Conservation (phyloP, 2,888 invertebrate species). For the Lacanobia oleracea region DNA sequence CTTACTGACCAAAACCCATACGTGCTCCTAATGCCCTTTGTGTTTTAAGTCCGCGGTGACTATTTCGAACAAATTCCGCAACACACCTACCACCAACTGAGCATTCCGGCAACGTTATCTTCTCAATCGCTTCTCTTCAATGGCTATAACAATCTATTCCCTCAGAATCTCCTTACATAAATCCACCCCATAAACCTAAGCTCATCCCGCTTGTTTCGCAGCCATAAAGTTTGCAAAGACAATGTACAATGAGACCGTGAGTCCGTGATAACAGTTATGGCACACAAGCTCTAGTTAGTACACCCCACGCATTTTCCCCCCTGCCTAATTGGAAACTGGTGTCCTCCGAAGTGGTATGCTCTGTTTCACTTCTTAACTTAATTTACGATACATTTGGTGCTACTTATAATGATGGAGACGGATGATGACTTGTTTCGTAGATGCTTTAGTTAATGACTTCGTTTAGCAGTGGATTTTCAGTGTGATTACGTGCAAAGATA, state of each 20-base stretch:
- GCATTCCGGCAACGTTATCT: not conserved
- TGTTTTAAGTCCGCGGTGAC: no score
- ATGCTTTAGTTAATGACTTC: constrained; percentile 21
- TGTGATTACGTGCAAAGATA: no score
- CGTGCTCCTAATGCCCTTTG: no score
- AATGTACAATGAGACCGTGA: constrained; percentile 73
- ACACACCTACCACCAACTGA: not conserved
- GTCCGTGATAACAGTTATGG: constrained; percentile 74
- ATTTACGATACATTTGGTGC: constrained; percentile 63
- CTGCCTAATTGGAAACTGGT: constrained; percentile 74
- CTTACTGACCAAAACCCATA: no score
- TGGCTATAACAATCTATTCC: constrained; percentile 3
- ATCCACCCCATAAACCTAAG: constrained; percentile 36
- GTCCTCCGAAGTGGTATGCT: constrained; percentile 66
- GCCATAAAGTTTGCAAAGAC: constrained; percentile 69
- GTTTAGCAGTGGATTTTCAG: not conserved
- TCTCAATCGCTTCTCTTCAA: not conserved
- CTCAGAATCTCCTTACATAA: not conserved
- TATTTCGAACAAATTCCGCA: no score
- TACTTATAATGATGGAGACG: constrained; percentile 39
- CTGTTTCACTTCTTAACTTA: constrained; percentile 66
- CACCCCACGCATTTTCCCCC: constrained; percentile 72
- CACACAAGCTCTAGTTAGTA: constrained; percentile 80
- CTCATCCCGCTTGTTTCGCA: constrained; percentile 57
- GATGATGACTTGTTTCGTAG: constrained; percentile 6